A percentile compares a stretch with the other conserved stretches of the same genome.
phyloP scores from a whole-genome alignment of 2,888 invertebrate genomes.

The Epiperipatus broadwayi region DNA sequence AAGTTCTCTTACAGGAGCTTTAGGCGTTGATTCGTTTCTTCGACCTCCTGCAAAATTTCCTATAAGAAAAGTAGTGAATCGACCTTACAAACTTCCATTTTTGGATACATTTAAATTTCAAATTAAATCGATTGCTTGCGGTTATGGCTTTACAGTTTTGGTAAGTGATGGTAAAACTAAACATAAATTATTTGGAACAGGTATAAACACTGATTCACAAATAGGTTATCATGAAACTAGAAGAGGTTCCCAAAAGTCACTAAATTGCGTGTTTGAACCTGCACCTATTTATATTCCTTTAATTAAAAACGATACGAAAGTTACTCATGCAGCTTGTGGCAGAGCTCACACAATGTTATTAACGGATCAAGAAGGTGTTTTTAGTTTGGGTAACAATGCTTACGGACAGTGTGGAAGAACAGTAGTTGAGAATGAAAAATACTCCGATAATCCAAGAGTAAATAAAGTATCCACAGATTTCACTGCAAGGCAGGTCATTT shows the following conservation, averaged over 20 bases:
- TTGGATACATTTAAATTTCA: too few species aligned
- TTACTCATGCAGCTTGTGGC: conserved; percentile 46
- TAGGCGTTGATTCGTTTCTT: too few species aligned
- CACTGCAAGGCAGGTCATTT: too few species aligned
- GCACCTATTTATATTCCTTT: conserved; percentile 25
- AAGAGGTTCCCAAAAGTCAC: conserved; percentile 25
- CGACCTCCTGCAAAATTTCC: too few species aligned
- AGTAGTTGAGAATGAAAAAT: conserved; percentile 54
- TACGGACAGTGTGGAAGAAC: conserved; percentile 81
- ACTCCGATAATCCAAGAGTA: conserved; percentile 28
- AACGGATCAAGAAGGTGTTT: conserved; percentile 57
- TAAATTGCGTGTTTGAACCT: conserved; percentile 40
- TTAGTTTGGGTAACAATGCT: conserved; percentile 69
- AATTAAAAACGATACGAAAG: conserved; percentile 20
- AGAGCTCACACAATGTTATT: conserved; percentile 64
- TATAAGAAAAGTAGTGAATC: too few species aligned
- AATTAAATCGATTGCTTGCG: too few species aligned
- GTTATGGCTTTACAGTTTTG: conserved; percentile 72
- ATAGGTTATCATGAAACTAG: conserved; percentile 44
- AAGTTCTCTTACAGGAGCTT: too few species aligned
- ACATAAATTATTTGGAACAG: conserved; percentile 67
- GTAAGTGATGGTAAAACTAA: too few species aligned
- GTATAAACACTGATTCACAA: conserved; percentile 80
- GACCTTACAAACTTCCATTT: too few species aligned
- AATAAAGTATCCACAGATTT: too few species aligned